A percentile compares a stretch with the other conserved stretches of the same genome.
Conservation (phyloP, 2,113 vertebrate species). For the Datnioides undecimradiatus region DNA sequence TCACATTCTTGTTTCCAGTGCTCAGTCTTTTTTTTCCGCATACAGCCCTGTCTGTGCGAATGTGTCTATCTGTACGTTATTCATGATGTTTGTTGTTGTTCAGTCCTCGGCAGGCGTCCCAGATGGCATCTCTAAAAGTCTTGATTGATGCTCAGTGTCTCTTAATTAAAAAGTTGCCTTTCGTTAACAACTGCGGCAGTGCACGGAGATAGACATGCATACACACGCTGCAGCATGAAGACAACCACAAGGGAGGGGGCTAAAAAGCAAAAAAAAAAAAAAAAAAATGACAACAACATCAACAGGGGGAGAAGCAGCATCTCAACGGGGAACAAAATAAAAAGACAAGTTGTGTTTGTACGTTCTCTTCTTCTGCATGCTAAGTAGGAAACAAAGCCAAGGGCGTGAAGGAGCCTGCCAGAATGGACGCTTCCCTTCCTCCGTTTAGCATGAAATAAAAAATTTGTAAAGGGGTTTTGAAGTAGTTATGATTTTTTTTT, state of each 20-base stretch:
- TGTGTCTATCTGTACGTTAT: constrained; percentile 60
- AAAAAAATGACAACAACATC: constrained; percentile 56
- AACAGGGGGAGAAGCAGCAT: constrained; percentile 54
- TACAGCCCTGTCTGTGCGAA: constrained; percentile 43
- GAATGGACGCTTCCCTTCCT: constrained; percentile 68
- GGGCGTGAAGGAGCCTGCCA: constrained; percentile 54
- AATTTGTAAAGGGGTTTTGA: constrained; percentile 69
- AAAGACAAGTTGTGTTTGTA: constrained; percentile 70
- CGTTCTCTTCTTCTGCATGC: constrained; percentile 65
- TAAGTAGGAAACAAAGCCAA: constrained; percentile 77
- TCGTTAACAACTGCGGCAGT: constrained; percentile 67
- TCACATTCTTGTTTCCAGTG: constrained; percentile 39
- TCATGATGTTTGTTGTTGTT: constrained; percentile 80
- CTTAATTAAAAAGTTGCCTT: constrained; percentile 86
- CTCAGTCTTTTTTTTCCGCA: constrained; percentile 1
- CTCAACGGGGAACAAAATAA: constrained; percentile 72
- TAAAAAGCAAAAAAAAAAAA: constrained; percentile 48
- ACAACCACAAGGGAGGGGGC: constrained; percentile 52
- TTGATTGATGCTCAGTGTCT: constrained; percentile 83
- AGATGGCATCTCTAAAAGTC: constrained; percentile 83
- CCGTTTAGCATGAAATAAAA: constrained; percentile 71
- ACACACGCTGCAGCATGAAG: constrained; percentile 25
- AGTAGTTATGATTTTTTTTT: constrained; percentile 60
- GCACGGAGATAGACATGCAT: constrained; percentile 32
- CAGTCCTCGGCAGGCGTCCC: constrained; percentile 75